Conservation (phyloP, 2,888 invertebrate species). For the Tipula helvola region DNA sequence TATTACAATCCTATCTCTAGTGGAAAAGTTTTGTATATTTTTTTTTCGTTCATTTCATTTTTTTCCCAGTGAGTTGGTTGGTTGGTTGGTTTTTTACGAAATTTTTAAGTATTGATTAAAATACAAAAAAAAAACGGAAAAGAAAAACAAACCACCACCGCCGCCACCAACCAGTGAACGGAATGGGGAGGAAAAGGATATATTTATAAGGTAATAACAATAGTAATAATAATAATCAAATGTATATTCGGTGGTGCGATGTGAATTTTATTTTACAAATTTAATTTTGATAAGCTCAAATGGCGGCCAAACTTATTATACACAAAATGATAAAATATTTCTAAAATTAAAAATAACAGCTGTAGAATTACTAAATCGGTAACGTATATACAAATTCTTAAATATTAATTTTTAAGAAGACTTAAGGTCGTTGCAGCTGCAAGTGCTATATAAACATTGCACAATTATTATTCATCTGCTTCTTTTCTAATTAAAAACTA, state of each 20-base stretch:
- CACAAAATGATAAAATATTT: too few species aligned
- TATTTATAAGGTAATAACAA: not conserved
- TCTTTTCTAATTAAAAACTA: too few species aligned
- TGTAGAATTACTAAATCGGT: too few species aligned
- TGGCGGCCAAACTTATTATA: not conserved
- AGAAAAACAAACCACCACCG: not conserved
- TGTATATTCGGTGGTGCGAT: not conserved
- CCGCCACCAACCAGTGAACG: not conserved
- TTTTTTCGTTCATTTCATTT: not conserved
- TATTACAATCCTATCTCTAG: conserved; percentile 6
- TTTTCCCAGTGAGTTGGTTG: not conserved
- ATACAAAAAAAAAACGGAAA: not conserved
- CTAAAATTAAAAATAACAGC: too few species aligned
- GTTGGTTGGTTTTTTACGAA: not conserved
- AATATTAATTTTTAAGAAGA: too few species aligned
- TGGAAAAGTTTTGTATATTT: not conserved
- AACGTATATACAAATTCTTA: too few species aligned
- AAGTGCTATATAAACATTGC: too few species aligned
- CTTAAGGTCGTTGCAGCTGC: too few species aligned
- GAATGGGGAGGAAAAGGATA: not conserved
- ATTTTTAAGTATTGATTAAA: conserved; percentile 9
- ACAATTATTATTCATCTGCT: too few species aligned
- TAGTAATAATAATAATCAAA: not conserved
- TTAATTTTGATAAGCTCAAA: not conserved
- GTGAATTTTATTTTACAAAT: not conserved